These are phyloP conservation scores for Hippocampus mohnikei DNA, from an alignment of 2,113 vertebrate genomes.

Conservation along the genomic window DNA sequence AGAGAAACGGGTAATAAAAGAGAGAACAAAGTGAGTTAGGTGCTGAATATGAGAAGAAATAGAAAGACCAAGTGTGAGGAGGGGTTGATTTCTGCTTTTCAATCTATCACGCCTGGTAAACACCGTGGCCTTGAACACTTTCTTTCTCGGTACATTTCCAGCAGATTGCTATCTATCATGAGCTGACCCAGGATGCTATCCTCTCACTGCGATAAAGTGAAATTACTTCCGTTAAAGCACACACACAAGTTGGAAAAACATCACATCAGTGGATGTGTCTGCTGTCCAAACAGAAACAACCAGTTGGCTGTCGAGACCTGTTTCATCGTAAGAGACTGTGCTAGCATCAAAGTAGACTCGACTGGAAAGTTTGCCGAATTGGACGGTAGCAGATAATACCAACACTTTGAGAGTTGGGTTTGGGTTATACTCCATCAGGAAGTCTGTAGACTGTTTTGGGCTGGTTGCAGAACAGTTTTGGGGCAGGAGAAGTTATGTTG, in stretches of 20 bases:
- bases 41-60: conserved; percentile 52
- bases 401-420: background rate
- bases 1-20: conserved; percentile 32
- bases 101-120: conserved; percentile 17
- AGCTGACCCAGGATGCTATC: conserved; percentile 28
- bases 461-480: background rate
- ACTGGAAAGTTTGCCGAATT: background rate
- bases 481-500: background rate
- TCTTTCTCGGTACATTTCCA: conserved; percentile 29
- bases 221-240: background rate
- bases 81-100: conserved; percentile 34
- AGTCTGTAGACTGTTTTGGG: background rate
- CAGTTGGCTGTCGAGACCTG: background rate
- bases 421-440: background rate
- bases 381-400: background rate
- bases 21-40: conserved; percentile 29
- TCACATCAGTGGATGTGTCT: background rate
- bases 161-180: conserved; percentile 42
- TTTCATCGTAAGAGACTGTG: background rate
- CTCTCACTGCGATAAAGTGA: conserved; percentile 7
- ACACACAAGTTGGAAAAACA: background rate
- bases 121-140: conserved; percentile 23
- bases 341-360: background rate
- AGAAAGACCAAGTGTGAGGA: conserved; percentile 31
- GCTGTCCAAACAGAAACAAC: background rate